Base-by-base conservation (phyloP, 2,888 invertebrate genomes). In the Iselma pallidipennis region DNA sequence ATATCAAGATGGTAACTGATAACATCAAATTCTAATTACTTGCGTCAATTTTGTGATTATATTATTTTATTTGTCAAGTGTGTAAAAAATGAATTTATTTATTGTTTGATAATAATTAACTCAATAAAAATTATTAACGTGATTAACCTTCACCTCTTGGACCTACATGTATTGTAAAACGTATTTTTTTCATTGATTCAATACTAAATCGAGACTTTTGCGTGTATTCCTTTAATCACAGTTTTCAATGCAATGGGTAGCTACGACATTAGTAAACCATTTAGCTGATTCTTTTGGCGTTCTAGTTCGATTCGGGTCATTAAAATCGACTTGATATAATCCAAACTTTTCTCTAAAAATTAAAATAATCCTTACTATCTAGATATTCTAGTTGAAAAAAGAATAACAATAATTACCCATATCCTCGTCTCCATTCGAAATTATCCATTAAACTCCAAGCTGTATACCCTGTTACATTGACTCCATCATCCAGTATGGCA, bases 291-390 rank as follows among this genome's bases (percentile, higher is more conserved):
- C 83, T 75, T 91, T 89, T 0, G 89, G 85, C 0, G 84, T 87
- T 67, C 92, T 83, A 1, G 85, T 83, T 65, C 87, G 85, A 0
- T 84, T 81, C 0, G 85, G 82, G 69, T 85, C 85, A 2, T 81
- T 76, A 74, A 89, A 90, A 74, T 92, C 87, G 0, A 92, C 89
- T 70, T 86, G 83, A 69, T 87, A 88, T 0, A 92, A 70, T 4
- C 92, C 92, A 78, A 89, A 91, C 75, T 84, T 86, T 67, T 85
- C 84, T 10, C 89, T 89, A 77, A 55, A 85, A 84, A 56, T 59
- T 59, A 56, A 12, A 9, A 6, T 45, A 48, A 48, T 3, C n/a
- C 14, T 25, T 1, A 25, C 4, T 9, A 14, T 25, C n/a, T n/a
- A n/a, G n/a, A n/a, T n/a, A n/a, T n/a, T n/a, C n/a, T n/a, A n/a